Percentiles rank a stretch among this genome's conserved stretches.
Conservation (phyloP, 1,140 invertebrate genomes). For the Micrasema longulum region DNA sequence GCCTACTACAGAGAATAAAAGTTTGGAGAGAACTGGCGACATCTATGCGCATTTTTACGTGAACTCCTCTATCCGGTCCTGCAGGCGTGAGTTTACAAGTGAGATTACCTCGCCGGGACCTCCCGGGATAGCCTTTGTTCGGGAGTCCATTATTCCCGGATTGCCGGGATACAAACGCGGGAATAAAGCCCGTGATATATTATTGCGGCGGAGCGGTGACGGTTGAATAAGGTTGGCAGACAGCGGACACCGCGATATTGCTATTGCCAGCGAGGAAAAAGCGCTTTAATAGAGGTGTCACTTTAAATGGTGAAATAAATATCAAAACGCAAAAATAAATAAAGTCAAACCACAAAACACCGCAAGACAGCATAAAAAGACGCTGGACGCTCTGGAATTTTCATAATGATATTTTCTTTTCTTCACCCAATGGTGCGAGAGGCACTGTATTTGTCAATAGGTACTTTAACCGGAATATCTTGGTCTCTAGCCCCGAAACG, state of each 20-base stretch:
- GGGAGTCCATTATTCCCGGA: slow-evolving; percentile 17
- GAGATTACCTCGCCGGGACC: not conserved
- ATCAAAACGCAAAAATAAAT: not conserved
- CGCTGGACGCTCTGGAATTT: no score
- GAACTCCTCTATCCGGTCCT: not conserved
- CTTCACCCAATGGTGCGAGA: no score
- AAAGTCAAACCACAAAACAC: no score
- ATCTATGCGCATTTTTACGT: no score
- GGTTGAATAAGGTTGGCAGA: not conserved
- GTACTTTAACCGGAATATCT: no score
- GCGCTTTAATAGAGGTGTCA: not conserved
- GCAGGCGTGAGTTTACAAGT: slow-evolving; percentile 1
- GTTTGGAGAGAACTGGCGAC: no score
- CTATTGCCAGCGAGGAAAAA: not conserved
- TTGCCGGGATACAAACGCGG: not conserved
- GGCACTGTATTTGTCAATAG: no score
- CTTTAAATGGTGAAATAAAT: not conserved
- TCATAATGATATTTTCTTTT: no score
- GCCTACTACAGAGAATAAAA: no score
- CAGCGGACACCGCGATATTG: not conserved
- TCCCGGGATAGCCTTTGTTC: slow-evolving; percentile 34
- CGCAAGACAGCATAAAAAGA: no score
- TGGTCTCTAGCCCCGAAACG: no score
- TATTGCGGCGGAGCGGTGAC: not conserved
- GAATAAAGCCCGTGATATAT: slow-evolving; percentile 23